Base-by-base conservation (phyloP, 1,140 invertebrate genomes). In the Manduca sexta region DNA sequence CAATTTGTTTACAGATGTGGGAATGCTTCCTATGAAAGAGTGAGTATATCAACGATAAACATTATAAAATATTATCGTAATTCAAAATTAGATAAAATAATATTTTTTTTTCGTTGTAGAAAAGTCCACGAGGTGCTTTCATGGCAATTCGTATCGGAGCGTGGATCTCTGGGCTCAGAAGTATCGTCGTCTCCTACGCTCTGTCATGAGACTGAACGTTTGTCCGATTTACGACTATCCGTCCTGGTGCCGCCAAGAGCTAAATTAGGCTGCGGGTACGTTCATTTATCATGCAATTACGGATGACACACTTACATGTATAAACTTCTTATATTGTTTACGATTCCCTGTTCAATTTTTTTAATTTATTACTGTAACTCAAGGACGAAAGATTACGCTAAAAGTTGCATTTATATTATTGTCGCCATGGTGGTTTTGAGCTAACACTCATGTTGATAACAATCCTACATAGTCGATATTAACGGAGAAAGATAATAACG, bases 11-110 rank as follows among this genome's bases (percentile, higher is more conserved):
- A 58, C 87, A 92, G 91, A 93, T 87, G 93, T 96, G 53, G 95
- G 94, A 50, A 95, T 96, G 93, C 90, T 97, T 65, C 95, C 95
- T 34, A 90, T 94, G 1, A 95, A 94, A 90, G 94, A 95, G 94
- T 95, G 90, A 94, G 94, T 93, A 56, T 26, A 2, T 44, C 11
- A 21, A 18, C 26, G 3, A 21, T n/a, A 34, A 45, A 34, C 17
- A 48, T 51, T 17, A 38, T 5, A 14, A 34, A 5, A 34, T 13
- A 34, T 4, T 12, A 34, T 35, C 34, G 14, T 13, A 4, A n/a
- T 12, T 8, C 14, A 35, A 6, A 2, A n/a, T 3, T 13, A 13
- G n/a, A 35, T 14, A 8, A 26, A 13, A 35, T n/a, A n/a, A 2
- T 35, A 35, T 5, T n/a, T n/a, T 4, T 14, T 1, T 13, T 29